These are phyloP conservation scores for Steatocranus sp. DNA, from an alignment of 2,797 vertebrate species.

Conservation along the genomic window DNA sequence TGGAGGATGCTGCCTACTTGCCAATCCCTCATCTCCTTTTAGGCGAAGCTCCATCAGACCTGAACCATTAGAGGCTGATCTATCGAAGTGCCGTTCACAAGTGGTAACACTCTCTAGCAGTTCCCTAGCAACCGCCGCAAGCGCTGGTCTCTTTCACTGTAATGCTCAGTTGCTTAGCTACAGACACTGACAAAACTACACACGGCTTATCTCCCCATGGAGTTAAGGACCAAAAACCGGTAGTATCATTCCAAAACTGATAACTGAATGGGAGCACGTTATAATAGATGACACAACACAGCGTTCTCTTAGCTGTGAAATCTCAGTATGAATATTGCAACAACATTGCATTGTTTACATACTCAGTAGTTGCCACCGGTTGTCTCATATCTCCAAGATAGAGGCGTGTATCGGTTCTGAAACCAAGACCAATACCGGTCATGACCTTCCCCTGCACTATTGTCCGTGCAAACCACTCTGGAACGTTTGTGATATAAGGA, in stretches of 20 bases:
- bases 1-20: conserved; percentile 60
- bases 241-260: conserved; percentile 53
- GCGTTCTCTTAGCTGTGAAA: neutral
- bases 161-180: conserved; percentile 83
- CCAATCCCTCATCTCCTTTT: conserved; percentile 77
- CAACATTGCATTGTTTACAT: neutral
- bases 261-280: conserved; percentile 39
- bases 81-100: conserved; percentile 72
- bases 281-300: conserved; percentile 1
- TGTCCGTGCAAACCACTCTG: neutral
- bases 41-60: conserved; percentile 76
- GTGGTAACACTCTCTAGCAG: conserved; percentile 78
- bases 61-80: conserved; percentile 79
- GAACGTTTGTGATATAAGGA: neutral
- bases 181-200: conserved; percentile 75
- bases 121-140: conserved; percentile 84
- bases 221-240: conserved; percentile 60
- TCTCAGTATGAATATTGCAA: neutral
- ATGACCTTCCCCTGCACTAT: neutral
- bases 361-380: neutral
- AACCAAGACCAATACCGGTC: neutral
- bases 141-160: conserved; percentile 72
- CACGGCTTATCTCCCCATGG: conserved; percentile 64
- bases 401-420: neutral
- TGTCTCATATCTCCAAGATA: neutral